Evolutionary conservation across 2,888 invertebrate species (phyloP).

Genomic region (Hedya salicella): DNA sequence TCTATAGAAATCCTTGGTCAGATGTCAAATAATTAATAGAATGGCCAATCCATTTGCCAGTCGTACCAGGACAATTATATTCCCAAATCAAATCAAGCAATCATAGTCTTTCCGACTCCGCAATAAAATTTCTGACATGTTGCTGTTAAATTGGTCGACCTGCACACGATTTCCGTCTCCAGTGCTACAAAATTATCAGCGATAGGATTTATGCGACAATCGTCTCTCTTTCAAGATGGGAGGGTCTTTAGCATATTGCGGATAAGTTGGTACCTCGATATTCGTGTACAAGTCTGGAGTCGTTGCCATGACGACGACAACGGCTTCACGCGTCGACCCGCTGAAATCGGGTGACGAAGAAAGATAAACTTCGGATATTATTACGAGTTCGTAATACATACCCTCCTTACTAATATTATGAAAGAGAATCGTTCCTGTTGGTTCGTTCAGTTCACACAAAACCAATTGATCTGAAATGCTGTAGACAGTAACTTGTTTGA

Average conservation of each 20-base stretch:
- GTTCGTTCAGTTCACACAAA: slow-evolving; percentile 1
- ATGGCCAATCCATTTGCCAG: slow-evolving; percentile 21
- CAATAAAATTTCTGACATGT: slow-evolving; percentile 14
- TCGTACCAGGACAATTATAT: neutral
- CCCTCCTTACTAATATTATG: slow-evolving; percentile 17
- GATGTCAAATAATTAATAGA: slow-evolving; percentile 28
- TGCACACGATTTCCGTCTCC: slow-evolving; percentile 18
- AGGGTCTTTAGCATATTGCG: slow-evolving; percentile 48
- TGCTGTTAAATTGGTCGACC: slow-evolving; percentile 18
- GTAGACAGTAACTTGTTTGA: neutral
- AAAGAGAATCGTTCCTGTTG: slow-evolving; percentile 8
- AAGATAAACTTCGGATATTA: slow-evolving; percentile 32
- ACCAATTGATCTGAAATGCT: slow-evolving; percentile 5
- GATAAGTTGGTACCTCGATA: slow-evolving; percentile 53
- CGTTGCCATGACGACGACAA: slow-evolving; percentile 39
- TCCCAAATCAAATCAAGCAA: neutral
- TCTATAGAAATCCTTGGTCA: slow-evolving; percentile 4
- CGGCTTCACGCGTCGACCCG: slow-evolving; percentile 28
- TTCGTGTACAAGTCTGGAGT: slow-evolving; percentile 43
- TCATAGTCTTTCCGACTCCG: slow-evolving; percentile 1
- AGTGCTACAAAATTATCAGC: neutral
- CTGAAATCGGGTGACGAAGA: slow-evolving; percentile 28
- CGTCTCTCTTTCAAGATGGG: neutral
- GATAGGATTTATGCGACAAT: slow-evolving; percentile 2
- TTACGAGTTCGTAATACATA: slow-evolving; percentile 31